Base-by-base conservation (phyloP, 1,140 invertebrate genomes). In the Semibalanus balanoides region DNA sequence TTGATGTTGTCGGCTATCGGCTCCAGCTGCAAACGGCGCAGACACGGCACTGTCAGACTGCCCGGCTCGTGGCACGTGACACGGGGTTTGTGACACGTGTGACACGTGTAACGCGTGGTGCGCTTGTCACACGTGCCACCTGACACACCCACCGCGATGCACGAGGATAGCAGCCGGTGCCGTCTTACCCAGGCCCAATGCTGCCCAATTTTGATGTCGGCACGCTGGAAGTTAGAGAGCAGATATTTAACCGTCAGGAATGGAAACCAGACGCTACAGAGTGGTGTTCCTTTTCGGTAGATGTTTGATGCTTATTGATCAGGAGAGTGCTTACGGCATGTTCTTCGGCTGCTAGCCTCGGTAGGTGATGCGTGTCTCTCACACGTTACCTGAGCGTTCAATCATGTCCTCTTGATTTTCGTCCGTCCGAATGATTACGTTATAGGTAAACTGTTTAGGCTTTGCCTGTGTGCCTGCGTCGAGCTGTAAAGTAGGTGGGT, bases 361-460 rank as follows among this genome's bases (percentile, higher is more conserved):
- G 22, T 22, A 64, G 51, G 51, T 19, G 22, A 19, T 11, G 22
- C 51, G 22, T 1, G 51, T 40, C 35, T 17, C 35, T 40, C n/a
- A 64, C 51, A 64, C 51, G 51, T 64, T 64, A 64, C 51, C 51
- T 64, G 51, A 64, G 22, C 22, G 51, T 25, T 22, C 14, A 14
- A 64, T 64, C 51, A 64, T 25, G 51, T 64, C 51, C 51, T 64
- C 51, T 64, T 64, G 51, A 25, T 25, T 64, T 1, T 7, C 51
- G 22, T 64, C 51, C 51, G 51, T 14, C 14, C 51, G 7, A 7
- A 64, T 7, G 22, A 14, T 22, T 64, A 92, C 92, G 81, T 94
- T 93, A 81, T 93, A 94, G 0, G 92, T 92, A 81, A 93, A 92
- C 43, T 92, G 83, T 84, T 92, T 91, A 14, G 90, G 84, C 84